phyloP scores from a whole-genome alignment of 2,113 vertebrate genomes.

The Daubentonia madagascariensis region DNA sequence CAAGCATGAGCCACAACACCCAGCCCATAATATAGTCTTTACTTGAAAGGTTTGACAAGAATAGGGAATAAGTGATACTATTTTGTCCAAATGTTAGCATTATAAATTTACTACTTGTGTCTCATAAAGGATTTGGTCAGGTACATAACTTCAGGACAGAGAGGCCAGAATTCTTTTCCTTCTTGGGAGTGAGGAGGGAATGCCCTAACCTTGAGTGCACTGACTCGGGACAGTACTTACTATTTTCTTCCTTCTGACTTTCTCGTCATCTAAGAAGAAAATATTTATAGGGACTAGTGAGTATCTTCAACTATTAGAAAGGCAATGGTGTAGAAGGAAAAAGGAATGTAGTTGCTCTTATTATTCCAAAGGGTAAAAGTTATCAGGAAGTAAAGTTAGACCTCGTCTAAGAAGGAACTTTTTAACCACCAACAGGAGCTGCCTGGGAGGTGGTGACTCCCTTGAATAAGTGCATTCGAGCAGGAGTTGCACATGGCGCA shows the following conservation, averaged over 20 bases:
- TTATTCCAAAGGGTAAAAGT: not conserved
- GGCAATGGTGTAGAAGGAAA: not conserved
- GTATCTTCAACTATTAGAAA: not conserved
- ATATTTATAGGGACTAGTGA: not conserved
- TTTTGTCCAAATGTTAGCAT: not conserved
- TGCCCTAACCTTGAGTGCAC: not conserved
- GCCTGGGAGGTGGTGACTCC: no score
- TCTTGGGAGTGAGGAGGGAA: fast-evolving
- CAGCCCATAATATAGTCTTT: not conserved
- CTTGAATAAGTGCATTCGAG: no score
- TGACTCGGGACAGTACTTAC: fast-evolving
- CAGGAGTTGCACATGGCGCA: fast-evolving
- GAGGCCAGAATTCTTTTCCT: not conserved
- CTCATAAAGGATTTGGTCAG: not conserved
- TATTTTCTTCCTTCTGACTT: not conserved
- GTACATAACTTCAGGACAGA: not conserved
- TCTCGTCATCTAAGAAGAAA: not conserved
- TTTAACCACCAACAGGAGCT: not conserved
- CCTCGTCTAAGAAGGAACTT: not conserved
- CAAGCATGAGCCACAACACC: no score
- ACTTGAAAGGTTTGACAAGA: not conserved
- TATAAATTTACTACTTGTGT: no score
- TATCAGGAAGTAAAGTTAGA: not conserved
- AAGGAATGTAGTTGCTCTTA: not conserved
- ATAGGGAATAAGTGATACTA: not conserved